Conservation (phyloP, 92 coral and sea anemone genomes). For the Actinernus sp. region DNA sequence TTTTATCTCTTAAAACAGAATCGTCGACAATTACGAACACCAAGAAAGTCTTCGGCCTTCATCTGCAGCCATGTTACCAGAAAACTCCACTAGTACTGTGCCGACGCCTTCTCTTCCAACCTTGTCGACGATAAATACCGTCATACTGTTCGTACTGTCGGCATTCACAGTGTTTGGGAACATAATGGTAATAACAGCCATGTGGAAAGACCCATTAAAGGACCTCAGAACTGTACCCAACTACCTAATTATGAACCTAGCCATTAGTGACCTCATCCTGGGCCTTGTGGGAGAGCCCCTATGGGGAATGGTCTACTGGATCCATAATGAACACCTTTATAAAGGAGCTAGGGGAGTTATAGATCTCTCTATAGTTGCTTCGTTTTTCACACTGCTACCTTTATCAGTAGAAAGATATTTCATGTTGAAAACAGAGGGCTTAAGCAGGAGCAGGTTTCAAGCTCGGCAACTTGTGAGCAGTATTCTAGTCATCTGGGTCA, state of each 20-base stretch:
- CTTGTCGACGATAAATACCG: background rate
- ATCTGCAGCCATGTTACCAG: no score
- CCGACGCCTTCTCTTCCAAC: no score
- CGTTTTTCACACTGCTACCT: conserved; percentile 50
- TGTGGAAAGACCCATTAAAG: conserved; percentile 56
- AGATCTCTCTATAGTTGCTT: conserved; percentile 28
- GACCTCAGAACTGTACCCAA: conserved; percentile 54
- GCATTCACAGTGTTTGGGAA: conserved; percentile 48
- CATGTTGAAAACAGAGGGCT: conserved; percentile 27
- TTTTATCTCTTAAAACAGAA: no score
- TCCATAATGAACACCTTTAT: conserved; percentile 4
- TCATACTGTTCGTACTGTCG: conserved; percentile 26
- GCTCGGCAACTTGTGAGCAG: conserved; percentile 4
- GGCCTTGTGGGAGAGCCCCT: conserved; percentile 59
- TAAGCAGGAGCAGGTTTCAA: conserved; percentile 10
- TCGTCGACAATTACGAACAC: no score
- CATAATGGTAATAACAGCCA: conserved; percentile 21
- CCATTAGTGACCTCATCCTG: conserved; percentile 53
- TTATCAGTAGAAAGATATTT: conserved; percentile 58
- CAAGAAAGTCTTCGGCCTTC: no score
- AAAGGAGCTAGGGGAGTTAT: conserved; percentile 18
- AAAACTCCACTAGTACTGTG: no score
- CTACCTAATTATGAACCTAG: conserved; percentile 45
- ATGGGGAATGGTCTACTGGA: conserved; percentile 47
- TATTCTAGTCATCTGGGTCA: conserved; percentile 12